These are phyloP conservation scores for Gerris lacustris DNA, from an alignment of 2,888 invertebrate genomes.

Conservation along the genomic window DNA sequence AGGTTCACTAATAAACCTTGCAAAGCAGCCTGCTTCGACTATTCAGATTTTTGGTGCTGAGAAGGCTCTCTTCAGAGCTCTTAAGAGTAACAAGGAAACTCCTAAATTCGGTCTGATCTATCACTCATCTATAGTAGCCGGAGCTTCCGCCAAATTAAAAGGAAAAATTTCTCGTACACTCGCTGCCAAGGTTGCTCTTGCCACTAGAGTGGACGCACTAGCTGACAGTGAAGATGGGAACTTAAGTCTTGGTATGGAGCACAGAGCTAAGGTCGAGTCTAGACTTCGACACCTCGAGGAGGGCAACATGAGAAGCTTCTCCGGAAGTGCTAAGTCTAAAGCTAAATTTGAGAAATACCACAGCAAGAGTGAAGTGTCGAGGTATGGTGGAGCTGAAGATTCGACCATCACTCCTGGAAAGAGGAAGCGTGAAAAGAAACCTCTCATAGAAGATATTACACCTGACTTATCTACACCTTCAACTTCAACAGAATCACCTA, in stretches of 20 bases:
- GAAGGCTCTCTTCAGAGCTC: slow-evolving; percentile 90
- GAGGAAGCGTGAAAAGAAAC: slow-evolving; percentile 45
- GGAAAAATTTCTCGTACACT: slow-evolving; percentile 87
- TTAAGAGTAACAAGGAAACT: slow-evolving; percentile 94
- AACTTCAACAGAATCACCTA: no score
- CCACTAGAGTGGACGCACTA: slow-evolving; percentile 87
- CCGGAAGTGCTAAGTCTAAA: slow-evolving; percentile 78
- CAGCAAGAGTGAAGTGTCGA: slow-evolving; percentile 66
- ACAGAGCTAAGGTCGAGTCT: slow-evolving; percentile 77
- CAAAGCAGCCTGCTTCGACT: no score
- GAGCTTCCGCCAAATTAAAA: slow-evolving; percentile 78
- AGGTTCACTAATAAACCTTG: no score
- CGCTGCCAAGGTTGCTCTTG: slow-evolving; percentile 89
- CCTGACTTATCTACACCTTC: no score
- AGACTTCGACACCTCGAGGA: slow-evolving; percentile 70
- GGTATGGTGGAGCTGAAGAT: slow-evolving; percentile 68
- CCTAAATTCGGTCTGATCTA: slow-evolving; percentile 98
- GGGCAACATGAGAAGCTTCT: slow-evolving; percentile 65
- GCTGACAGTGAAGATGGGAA: slow-evolving; percentile 64
- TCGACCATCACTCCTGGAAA: slow-evolving; percentile 59
- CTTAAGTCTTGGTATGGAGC: slow-evolving; percentile 75
- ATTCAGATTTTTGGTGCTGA: slow-evolving; percentile 97
- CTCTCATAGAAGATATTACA: slow-evolving; percentile 36
- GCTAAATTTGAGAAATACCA: slow-evolving; percentile 90
- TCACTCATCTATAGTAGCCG: slow-evolving; percentile 85